Percentiles rank a stretch among this genome's conserved stretches.
Conservation (phyloP, 2,113 vertebrate species). For the Tetrax tetrax region DNA sequence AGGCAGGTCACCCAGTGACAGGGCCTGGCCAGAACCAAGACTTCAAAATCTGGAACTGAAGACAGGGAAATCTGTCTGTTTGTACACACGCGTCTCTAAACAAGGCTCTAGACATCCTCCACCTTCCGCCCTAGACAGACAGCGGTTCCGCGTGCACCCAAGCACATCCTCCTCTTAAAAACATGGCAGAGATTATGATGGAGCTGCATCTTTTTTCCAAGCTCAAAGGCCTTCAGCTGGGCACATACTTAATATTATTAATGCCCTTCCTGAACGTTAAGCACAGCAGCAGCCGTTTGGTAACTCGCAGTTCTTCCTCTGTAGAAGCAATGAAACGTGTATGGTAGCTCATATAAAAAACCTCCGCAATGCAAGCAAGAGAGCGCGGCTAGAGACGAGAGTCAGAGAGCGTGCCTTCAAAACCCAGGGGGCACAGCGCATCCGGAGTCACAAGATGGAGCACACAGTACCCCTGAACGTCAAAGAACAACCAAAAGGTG, state of each 20-base stretch:
- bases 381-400: background rate
- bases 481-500: too few relatives aligned
- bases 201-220: background rate
- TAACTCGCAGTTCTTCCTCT: background rate
- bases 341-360: background rate
- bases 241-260: background rate
- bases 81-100: background rate
- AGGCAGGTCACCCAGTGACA: background rate
- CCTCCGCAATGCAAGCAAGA: accelerated
- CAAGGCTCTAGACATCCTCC: background rate
- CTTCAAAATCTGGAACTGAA: background rate
- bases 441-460: background rate
- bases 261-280: background rate
- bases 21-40: background rate
- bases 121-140: background rate
- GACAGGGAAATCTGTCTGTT: background rate
- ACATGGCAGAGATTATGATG: too few relatives aligned
- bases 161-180: background rate
- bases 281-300: background rate
- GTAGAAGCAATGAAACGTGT: background rate
- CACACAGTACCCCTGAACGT: too few relatives aligned
- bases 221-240: background rate
- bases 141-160: too few relatives aligned
- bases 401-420: too few relatives aligned
- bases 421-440: accelerated